These are phyloP conservation scores for Apaloderma vittatum DNA, from an alignment of 2,113 vertebrate genomes.

Conservation along the genomic window DNA sequence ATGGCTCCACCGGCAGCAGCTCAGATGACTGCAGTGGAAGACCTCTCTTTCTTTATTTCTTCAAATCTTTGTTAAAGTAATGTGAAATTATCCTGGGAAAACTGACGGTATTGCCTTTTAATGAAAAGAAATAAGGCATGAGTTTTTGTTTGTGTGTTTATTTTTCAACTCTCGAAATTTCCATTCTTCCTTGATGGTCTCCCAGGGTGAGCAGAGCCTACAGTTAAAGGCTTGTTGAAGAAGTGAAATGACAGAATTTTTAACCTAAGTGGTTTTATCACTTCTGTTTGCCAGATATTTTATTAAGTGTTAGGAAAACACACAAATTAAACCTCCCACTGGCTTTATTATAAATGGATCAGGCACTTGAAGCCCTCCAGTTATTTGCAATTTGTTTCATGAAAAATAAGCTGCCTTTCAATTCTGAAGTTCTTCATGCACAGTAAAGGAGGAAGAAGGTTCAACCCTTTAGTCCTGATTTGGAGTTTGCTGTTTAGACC, in stretches of 20 bases:
- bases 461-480: not conserved
- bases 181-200: not conserved
- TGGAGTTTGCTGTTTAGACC: not conserved
- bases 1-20: not conserved
- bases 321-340: constrained; percentile 32
- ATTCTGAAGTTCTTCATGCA: not conserved
- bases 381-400: not conserved
- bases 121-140: not conserved
- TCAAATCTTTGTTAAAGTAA: not conserved
- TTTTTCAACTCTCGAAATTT: not conserved
- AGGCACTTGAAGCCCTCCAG: not conserved
- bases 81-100: not conserved
- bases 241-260: not conserved
- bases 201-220: not conserved
- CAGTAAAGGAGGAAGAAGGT: not conserved
- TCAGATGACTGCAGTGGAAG: not conserved
- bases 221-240: not conserved
- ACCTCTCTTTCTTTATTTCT: not conserved
- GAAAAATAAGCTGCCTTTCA: not conserved
- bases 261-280: constrained; percentile 40
- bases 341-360: constrained; percentile 42
- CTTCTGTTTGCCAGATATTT: constrained; percentile 46
- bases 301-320: constrained; percentile 57
- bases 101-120: not conserved
- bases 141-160: not conserved